Evolutionary conservation across 2,888 invertebrate genomes (phyloP), one percentile per base, ranked within the genome.

Genomic region (Hyalella azteca): DNA sequence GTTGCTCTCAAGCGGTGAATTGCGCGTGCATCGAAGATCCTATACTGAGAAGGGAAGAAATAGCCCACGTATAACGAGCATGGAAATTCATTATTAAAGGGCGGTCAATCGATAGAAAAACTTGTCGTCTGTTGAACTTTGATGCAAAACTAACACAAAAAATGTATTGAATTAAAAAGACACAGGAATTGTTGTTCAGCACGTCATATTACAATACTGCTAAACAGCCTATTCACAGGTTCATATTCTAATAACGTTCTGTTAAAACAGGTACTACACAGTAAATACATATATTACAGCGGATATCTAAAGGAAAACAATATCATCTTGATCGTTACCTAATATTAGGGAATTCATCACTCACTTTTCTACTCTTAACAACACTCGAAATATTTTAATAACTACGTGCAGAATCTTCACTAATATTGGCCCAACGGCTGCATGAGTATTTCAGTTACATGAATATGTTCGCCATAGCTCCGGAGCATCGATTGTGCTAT

Each of bases 171-270:
- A 26, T 54, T 54, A 54, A 22, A 54, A 54, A 54, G 29, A 54
- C 54, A 7, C 54, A 26, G 29, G 29, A 54, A 54, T 26, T 26
- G 54, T 54, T 26, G 54, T n/a, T 54, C 36, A 66, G 66, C 36
- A 66, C 19, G 39, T 36, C 60, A 60, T 36, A 36, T 36, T 29
- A 66, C 66, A 66, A 36, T 66, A 66, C 32, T 66, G 7, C 36
- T 66, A 66, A 7, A 66, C 66, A 66, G 32, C 36, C 66, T 66
- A 66, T 66, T 66, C 66, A 66, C 66, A 66, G 66, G 66, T 66
- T 36, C 39, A 66, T 66, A 7, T 45, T 66, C 66, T 66, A 66
- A 59, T 39, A 66, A 45, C 29, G 39, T 36, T 66, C 39, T 66
- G 32, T 66, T 36, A 66, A 66, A 66, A 66, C 32, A 66, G 36